Conservation (phyloP, 2,113 vertebrate genomes). For the Barnardius zonarius region DNA sequence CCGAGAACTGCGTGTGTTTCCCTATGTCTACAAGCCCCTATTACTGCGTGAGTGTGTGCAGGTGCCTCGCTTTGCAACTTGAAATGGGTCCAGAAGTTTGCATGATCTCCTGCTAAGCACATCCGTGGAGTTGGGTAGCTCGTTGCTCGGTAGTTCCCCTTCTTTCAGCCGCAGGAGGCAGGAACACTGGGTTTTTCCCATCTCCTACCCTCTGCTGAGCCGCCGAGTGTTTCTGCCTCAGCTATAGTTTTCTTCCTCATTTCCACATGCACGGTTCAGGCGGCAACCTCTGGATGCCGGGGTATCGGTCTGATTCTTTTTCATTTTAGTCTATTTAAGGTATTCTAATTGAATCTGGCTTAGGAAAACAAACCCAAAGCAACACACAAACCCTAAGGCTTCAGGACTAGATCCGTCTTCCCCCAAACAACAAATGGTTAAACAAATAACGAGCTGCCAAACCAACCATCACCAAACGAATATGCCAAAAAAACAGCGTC, state of each 20-base stretch:
- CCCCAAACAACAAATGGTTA: constrained; percentile 8
- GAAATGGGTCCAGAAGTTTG: constrained; percentile 36
- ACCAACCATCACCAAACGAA: not conserved
- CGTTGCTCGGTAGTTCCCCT: not conserved
- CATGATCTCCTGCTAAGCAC: not conserved
- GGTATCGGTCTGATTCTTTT: not conserved
- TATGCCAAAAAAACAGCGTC: constrained; percentile 3
- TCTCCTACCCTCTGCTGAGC: not conserved
- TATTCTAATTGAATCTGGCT: not conserved
- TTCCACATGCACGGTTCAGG: not conserved
- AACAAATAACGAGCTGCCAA: constrained; percentile 10
- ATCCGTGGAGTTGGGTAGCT: not conserved
- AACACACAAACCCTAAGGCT: not conserved
- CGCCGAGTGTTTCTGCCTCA: not conserved
- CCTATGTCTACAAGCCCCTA: not conserved
- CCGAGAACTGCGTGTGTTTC: not conserved
- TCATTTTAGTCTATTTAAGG: not conserved
- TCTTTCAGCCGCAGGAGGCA: not conserved
- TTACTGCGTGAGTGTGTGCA: not conserved
- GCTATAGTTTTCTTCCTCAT: not conserved
- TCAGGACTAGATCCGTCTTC: not conserved
- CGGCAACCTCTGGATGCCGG: not conserved
- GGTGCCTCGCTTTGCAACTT: not conserved
- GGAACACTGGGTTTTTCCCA: not conserved
- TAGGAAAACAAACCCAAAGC: not conserved